Percentiles rank a stretch among this genome's conserved stretches.
Evolutionary conservation across 2,888 invertebrate genomes (phyloP).

Genomic region (Sepiola atlantica): DNA sequence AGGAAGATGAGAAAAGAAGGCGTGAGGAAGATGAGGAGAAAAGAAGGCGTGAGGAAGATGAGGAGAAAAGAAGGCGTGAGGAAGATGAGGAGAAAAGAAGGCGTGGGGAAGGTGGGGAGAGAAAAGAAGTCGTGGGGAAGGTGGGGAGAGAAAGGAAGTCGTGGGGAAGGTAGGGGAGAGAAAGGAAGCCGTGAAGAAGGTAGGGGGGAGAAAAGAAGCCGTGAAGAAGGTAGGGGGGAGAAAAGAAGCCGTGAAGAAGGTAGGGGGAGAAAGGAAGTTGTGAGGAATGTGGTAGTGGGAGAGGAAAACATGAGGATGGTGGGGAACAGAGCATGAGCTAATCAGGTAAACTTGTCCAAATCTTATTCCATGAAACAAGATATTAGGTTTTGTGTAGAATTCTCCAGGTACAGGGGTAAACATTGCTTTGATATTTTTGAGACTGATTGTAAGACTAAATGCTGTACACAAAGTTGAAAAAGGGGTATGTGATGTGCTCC

Average conservation of each 20-base stretch:
- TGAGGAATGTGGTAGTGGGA: too few relatives aligned
- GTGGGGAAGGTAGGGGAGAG: not conserved
- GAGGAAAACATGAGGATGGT: too few relatives aligned
- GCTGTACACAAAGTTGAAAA: too few relatives aligned
- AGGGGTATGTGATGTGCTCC: too few relatives aligned
- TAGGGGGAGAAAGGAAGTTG: not conserved
- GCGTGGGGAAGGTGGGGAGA: not conserved
- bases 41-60: not conserved
- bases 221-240: not conserved
- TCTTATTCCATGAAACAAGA: too few relatives aligned
- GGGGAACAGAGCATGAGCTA: conserved; percentile 47
- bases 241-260: not conserved
- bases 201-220: not conserved
- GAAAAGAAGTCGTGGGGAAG: not conserved
- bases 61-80: not conserved
- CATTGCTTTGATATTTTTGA: too few relatives aligned
- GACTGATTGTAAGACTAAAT: too few relatives aligned
- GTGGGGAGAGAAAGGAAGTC: not conserved
- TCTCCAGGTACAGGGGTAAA: too few relatives aligned
- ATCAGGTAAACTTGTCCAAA: too few relatives aligned
- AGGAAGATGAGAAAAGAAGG: not conserved
- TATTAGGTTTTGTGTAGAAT: too few relatives aligned
- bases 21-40: not conserved
- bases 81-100: too few relatives aligned
- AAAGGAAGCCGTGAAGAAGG: not conserved